Percentiles rank a stretch among this genome's conserved stretches.
Evolutionary conservation across 1,140 invertebrate genomes (phyloP).

Genomic region (Pachypsylla venusta): DNA sequence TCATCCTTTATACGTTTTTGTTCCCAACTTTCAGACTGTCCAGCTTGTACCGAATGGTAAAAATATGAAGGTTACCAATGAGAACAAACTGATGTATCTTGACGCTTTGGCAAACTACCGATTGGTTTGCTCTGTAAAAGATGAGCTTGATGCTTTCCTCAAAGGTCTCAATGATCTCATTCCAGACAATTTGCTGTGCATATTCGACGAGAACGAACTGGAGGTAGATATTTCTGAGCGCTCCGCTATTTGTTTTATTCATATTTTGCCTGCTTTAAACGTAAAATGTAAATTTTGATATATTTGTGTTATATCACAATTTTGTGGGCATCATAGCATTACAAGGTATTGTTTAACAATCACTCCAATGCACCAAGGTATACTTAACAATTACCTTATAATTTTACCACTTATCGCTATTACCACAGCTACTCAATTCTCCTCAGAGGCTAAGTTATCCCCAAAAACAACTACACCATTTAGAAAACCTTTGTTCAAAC

Average conservation of each 20-base stretch:
- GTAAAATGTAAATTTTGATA: no score
- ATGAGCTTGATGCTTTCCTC: slow-evolving; percentile 76
- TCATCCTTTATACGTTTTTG: no score
- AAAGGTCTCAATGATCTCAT: slow-evolving; percentile 80
- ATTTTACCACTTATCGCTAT: no score
- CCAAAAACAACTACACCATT: no score
- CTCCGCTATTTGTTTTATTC: not conserved
- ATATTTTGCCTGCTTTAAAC: no score
- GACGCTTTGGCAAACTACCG: slow-evolving; percentile 80
- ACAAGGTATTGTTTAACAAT: no score
- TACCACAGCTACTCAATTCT: no score
- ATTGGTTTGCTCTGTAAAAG: slow-evolving; percentile 59
- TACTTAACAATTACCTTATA: no score
- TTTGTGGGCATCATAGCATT: no score
- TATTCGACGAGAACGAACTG: slow-evolving; percentile 92
- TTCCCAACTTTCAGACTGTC: slow-evolving; percentile 34
- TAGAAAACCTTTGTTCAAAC: not conserved
- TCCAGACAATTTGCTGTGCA: slow-evolving; percentile 80
- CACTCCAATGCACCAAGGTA: no score
- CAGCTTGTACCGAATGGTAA: slow-evolving; percentile 61
- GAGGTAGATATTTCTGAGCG: slow-evolving; percentile 46
- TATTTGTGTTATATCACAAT: no score
- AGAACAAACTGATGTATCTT: slow-evolving; percentile 66
- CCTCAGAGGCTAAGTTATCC: no score
- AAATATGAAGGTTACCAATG: slow-evolving; percentile 51